Evolutionary conservation across 2,113 vertebrate genomes (phyloP).

Genomic region (Seriola dumerili): DNA sequence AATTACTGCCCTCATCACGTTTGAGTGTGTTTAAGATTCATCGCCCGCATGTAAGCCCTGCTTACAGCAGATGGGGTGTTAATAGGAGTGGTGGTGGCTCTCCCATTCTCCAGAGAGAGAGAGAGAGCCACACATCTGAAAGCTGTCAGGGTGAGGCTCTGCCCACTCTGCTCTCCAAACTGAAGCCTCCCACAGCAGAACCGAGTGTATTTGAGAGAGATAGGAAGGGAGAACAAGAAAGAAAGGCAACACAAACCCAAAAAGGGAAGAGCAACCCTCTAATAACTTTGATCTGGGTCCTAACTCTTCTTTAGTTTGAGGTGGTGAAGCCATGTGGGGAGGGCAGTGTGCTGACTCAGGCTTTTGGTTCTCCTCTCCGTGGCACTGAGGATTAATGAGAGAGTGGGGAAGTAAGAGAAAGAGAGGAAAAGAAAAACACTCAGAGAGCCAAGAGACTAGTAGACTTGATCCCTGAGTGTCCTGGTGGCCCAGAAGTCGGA

Average conservation of each 20-base stretch:
- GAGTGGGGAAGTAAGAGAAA: constrained; percentile 25
- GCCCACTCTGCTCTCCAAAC: constrained; percentile 38
- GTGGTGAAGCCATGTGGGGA: constrained; percentile 56
- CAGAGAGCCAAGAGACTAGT: background rate
- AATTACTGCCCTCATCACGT: constrained; percentile 40
- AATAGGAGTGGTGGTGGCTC: constrained; percentile 40
- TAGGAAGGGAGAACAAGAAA: constrained; percentile 25
- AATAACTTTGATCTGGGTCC: constrained; percentile 61
- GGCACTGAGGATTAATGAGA: constrained; percentile 50
- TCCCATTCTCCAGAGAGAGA: constrained; percentile 27
- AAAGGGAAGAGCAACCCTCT: constrained; percentile 45
- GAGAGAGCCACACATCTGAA: constrained; percentile 51
- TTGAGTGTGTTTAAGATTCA: constrained; percentile 48
- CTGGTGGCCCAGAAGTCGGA: background rate
- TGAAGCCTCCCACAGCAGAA: constrained; percentile 49
- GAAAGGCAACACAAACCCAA: constrained; percentile 36
- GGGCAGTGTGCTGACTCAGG: constrained; percentile 65
- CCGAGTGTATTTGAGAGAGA: constrained; percentile 35
- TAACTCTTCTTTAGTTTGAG: constrained; percentile 53
- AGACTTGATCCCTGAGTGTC: background rate
- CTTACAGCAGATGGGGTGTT: constrained; percentile 50
- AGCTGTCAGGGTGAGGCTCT: constrained; percentile 51
- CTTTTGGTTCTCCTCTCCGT: constrained; percentile 19
- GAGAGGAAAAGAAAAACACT: background rate
- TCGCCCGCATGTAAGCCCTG: constrained; percentile 21